These are phyloP conservation scores for Takifugu bimaculatus DNA, from an alignment of 2,113 vertebrate genomes.

Conservation along the genomic window DNA sequence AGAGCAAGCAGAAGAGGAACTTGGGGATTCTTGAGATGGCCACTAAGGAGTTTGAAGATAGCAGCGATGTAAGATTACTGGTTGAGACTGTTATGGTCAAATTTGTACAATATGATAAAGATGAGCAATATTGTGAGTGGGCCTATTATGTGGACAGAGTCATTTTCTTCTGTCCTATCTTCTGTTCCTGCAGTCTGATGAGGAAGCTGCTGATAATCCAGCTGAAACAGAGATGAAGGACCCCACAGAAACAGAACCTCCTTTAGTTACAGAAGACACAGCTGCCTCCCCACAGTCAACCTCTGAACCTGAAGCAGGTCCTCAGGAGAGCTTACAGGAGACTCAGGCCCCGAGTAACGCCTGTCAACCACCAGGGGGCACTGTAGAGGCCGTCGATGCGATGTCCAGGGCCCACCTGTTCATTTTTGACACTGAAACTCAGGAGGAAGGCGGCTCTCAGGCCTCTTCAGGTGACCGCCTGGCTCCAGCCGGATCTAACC, in stretches of 20 bases:
- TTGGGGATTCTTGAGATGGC: slow-evolving; percentile 69
- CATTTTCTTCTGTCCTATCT: neutral
- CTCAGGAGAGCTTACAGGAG: neutral
- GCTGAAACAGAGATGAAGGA: neutral
- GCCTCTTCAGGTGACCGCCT: neutral
- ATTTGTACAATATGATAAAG: neutral
- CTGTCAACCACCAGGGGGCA: neutral
- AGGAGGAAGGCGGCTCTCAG: slow-evolving; percentile 56
- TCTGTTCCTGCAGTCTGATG: slow-evolving; percentile 29
- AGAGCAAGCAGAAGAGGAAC: slow-evolving; percentile 39
- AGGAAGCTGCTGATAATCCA: slow-evolving; percentile 9
- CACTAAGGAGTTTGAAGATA: slow-evolving; percentile 71
- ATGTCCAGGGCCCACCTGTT: slow-evolving; percentile 62
- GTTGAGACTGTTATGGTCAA: neutral
- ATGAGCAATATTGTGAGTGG: neutral
- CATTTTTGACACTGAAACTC: slow-evolving; percentile 66
- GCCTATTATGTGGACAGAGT: too few species aligned
- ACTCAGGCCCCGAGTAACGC: neutral
- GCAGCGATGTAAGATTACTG: slow-evolving; percentile 48
- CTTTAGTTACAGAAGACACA: neutral
- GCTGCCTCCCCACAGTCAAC: neutral
- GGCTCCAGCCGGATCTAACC: neutral
- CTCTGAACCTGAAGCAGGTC: slow-evolving; percentile 1
- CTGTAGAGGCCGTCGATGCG: neutral
- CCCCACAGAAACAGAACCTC: neutral